Evolutionary conservation across 2,797 vertebrate species (phyloP).

Genomic region (Gambusia yucatana): DNA sequence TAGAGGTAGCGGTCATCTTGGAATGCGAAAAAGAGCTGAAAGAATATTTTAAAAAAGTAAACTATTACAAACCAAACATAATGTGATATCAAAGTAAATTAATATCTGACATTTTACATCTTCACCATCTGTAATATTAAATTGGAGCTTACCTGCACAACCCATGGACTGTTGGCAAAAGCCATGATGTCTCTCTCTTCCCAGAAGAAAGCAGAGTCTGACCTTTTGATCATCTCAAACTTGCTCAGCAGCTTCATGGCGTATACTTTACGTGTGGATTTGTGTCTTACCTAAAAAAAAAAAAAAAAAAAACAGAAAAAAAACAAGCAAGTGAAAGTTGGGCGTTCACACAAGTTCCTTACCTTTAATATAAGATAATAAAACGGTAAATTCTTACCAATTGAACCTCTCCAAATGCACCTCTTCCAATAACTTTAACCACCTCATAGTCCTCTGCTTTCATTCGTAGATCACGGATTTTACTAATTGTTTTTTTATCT

Average conservation of each 20-base stretch:
- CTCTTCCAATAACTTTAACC: slow-evolving; percentile 98
- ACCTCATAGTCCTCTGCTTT: slow-evolving; percentile 99
- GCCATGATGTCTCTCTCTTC: slow-evolving; percentile 99
- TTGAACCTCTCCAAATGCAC: slow-evolving; percentile 98
- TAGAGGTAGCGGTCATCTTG: slow-evolving; percentile 99
- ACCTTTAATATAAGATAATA: too few species aligned
- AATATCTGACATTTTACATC: slow-evolving; percentile 3
- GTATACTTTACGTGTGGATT: slow-evolving; percentile 93
- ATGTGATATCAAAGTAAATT: background rate
- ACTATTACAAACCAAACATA: background rate
- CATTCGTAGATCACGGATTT: slow-evolving; percentile 98
- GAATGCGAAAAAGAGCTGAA: slow-evolving; percentile 97
- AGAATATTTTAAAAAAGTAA: background rate
- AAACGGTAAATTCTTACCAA: slow-evolving; percentile 84
- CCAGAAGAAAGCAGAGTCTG: slow-evolving; percentile 99
- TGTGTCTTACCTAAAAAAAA: slow-evolving; percentile 90
- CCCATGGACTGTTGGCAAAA: slow-evolving; percentile 97
- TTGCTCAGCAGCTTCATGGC: slow-evolving; percentile 99
- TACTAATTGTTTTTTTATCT: slow-evolving; percentile 98
- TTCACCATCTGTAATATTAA: background rate
- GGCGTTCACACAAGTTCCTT: background rate
- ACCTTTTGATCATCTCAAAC: slow-evolving; percentile 99
- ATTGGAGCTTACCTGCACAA: slow-evolving; percentile 89
- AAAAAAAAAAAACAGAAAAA: background rate
- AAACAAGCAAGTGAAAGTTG: background rate